These are phyloP conservation scores for Temnothorax curvispinosus DNA, from an alignment of 1,140 invertebrate genomes.

Conservation along the genomic window DNA sequence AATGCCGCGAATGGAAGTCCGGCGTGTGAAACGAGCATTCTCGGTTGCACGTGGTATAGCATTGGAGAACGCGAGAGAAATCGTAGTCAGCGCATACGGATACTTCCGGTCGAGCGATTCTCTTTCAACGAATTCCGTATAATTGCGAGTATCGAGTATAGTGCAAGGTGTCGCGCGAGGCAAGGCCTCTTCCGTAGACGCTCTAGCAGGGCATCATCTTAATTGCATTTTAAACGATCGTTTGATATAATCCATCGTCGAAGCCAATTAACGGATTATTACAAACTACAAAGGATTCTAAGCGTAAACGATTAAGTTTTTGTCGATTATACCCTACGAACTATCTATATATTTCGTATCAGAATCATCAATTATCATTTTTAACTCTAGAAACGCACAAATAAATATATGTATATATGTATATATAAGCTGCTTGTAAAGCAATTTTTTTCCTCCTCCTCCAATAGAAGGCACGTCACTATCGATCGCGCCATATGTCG, in stretches of 20 bases:
- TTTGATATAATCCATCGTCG: neutral
- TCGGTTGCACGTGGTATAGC: neutral
- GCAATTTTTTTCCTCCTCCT: neutral
- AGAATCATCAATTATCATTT: neutral
- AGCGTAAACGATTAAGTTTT: neutral
- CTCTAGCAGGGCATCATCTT: neutral
- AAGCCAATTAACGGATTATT: neutral
- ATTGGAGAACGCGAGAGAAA: conserved; percentile 31
- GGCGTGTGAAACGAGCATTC: conserved; percentile 26
- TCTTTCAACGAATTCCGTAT: neutral
- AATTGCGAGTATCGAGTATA: neutral
- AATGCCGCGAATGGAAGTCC: neutral
- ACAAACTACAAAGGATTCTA: neutral
- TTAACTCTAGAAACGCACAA: neutral
- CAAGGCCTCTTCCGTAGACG: neutral
- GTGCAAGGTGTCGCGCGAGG: neutral
- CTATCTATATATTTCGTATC: neutral
- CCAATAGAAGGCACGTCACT: neutral
- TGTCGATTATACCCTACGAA: no score
- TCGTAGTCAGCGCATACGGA: conserved; percentile 27
- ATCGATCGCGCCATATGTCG: neutral
- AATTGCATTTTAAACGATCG: conserved; percentile 13
- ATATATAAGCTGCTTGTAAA: neutral
- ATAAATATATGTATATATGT: neutral
- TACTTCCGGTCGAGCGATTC: conserved; percentile 32